Base-by-base conservation (phyloP, 2,888 invertebrate species). In the Sclerodermus sp. region DNA sequence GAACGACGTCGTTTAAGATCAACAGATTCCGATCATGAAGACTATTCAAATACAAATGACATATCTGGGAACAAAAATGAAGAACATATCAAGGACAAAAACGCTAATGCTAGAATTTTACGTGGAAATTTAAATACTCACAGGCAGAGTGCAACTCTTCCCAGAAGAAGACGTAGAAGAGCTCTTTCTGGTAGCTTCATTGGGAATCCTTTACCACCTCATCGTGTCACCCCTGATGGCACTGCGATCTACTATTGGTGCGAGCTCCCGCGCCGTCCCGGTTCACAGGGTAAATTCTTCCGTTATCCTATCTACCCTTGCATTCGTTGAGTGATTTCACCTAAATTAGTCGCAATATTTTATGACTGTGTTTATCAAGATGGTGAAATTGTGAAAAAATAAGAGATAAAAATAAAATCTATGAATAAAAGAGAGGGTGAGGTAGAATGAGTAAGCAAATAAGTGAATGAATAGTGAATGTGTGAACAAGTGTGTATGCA, bases 241-340 rank as follows among this genome's bases (percentile, higher is more conserved):
- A 91, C 91, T 55, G 86, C 87, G 74, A 87, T 91, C 74, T 90
- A 88, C 83, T 91, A 91, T 82, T 91, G 91, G 90, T 91, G 91
- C 82, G 91, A 91, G 81, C 79, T 89, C 79, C 86, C 88, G 66
- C 75, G 76, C 70, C 76, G 75, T 68, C 77, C 77, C 75, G 77
- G 77, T 71, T 77, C 75, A 70, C 77, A 77, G 77, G 77, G 77
- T 77, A 77, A 76, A 67, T 71, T n/a, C n/a, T n/a, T n/a, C n/a
- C n/a, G n/a, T n/a, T n/a, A n/a, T n/a, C n/a, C n/a, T n/a, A n/a
- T n/a, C n/a, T n/a, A n/a, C n/a, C n/a, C n/a, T n/a, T n/a, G n/a
- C n/a, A n/a, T n/a, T n/a, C n/a, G n/a, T n/a, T n/a, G n/a, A n/a
- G n/a, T n/a, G n/a, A n/a, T n/a, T n/a, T n/a, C n/a, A n/a, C n/a